phyloP scores from a whole-genome alignment of 2,797 vertebrate species.

The Ptychadena robeensis region DNA sequence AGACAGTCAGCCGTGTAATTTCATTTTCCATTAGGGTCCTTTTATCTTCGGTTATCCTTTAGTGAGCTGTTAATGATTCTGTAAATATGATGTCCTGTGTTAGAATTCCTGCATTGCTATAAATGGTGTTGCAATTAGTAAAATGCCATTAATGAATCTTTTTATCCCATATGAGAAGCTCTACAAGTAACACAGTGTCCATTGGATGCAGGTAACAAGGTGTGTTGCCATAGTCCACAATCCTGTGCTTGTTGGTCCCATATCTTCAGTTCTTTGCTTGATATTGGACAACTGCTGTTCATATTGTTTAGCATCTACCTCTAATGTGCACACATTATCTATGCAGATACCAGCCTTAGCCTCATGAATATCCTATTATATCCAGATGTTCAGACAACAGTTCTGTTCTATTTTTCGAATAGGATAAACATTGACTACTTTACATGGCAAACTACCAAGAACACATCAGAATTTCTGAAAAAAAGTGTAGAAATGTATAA shows the following conservation, averaged over 20 bases:
- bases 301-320: slow-evolving; percentile 4
- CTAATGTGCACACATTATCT: neutral
- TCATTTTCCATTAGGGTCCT: neutral
- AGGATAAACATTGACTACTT: neutral
- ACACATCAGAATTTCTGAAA: neutral
- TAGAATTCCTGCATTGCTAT: neutral
- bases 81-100: slow-evolving; percentile 17
- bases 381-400: slow-evolving; percentile 35
- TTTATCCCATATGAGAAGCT: neutral
- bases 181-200: neutral
- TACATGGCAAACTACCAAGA: neutral
- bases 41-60: slow-evolving; percentile 15
- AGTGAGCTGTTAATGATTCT: slow-evolving; percentile 10
- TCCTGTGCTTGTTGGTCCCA: neutral
- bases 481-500: neutral
- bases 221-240: neutral
- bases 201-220: neutral
- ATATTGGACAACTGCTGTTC: neutral
- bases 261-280: neutral
- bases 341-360: slow-evolving; percentile 10
- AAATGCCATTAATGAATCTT: neutral
- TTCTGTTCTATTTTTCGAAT: neutral
- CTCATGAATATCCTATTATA: slow-evolving; percentile 49
- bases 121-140: neutral
- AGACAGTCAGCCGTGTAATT: neutral